Evolutionary conservation across 1,140 invertebrate species (phyloP).

Genomic region (Antheraea pernyi): DNA sequence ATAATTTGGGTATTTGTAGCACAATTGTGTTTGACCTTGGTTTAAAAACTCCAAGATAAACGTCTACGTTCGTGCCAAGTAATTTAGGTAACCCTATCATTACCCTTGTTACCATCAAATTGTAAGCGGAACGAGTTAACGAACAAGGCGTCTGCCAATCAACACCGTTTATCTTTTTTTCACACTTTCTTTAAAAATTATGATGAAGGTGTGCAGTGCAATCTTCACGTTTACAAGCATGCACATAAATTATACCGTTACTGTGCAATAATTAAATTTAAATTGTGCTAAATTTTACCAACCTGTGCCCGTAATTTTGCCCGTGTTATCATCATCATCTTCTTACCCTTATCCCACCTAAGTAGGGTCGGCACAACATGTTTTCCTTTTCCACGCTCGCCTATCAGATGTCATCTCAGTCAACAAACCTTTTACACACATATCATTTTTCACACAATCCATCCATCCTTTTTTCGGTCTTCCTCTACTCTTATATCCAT

Average conservation of each 20-base stretch:
- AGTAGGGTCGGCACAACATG: no score
- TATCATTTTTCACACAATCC: no score
- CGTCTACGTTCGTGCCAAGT: not conserved
- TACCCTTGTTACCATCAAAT: not conserved
- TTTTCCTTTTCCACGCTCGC: no score
- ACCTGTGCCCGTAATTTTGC: no score
- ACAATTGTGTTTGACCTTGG: not conserved
- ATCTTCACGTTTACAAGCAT: not conserved
- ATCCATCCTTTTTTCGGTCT: no score
- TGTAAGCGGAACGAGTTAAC: slow-evolving; percentile 6
- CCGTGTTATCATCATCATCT: no score
- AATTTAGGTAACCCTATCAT: slow-evolving; percentile 3
- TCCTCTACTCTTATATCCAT: no score
- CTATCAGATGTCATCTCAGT: no score
- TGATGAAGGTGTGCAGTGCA: not conserved
- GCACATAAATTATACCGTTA: not conserved
- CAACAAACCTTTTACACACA: no score
- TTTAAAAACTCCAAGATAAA: not conserved
- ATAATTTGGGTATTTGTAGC: not conserved
- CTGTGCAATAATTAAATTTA: no score
- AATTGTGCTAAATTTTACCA: no score
- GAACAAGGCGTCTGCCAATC: not conserved
- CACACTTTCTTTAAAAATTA: slow-evolving; percentile 6
- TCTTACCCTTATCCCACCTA: no score
- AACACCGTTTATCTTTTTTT: not conserved